These are phyloP conservation scores for Aurelia aurita complex sp. Pacific DNA, from an alignment of 30 jellyfish, hydroid and myxozoan genomes.

Conservation along the genomic window DNA sequence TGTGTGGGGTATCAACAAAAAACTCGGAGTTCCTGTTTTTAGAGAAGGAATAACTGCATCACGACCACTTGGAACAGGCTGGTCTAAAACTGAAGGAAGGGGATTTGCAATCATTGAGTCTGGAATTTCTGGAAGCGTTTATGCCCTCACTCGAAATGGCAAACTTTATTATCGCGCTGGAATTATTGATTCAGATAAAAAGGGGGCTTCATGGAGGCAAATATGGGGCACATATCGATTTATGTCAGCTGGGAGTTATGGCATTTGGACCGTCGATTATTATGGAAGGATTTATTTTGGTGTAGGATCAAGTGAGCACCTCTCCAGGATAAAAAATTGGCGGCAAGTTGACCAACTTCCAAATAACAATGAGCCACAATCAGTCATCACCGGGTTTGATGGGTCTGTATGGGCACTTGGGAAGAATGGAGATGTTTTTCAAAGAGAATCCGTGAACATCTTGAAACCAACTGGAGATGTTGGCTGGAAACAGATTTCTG, in stretches of 20 bases:
- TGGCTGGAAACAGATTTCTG: slow-evolving; percentile 65
- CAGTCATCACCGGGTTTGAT: slow-evolving; percentile 83
- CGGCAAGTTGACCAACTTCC: slow-evolving; percentile 35
- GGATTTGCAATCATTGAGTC: slow-evolving; percentile 58
- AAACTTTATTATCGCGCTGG: slow-evolving; percentile 65
- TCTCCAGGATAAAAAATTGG: slow-evolving; percentile 47
- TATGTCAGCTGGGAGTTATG: slow-evolving; percentile 86
- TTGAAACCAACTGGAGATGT: slow-evolving; percentile 76
- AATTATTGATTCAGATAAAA: slow-evolving; percentile 7
- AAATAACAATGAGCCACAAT: slow-evolving; percentile 11
- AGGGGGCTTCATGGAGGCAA: slow-evolving; percentile 63
- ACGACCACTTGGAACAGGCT: slow-evolving; percentile 61
- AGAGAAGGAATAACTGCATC: slow-evolving; percentile 70
- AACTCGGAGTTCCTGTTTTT: slow-evolving; percentile 47
- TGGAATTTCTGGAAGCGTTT: slow-evolving; percentile 63
- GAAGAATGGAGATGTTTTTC: slow-evolving; percentile 48
- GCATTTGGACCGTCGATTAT: slow-evolving; percentile 76
- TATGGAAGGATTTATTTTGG: slow-evolving; percentile 58
- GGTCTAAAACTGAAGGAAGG: slow-evolving; percentile 66
- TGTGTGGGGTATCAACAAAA: slow-evolving; percentile 83
- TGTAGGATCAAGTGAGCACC: slow-evolving; percentile 28
- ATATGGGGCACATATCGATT: slow-evolving; percentile 48
- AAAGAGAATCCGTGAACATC: slow-evolving; percentile 48
- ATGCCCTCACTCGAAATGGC: slow-evolving; percentile 41
- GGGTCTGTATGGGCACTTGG: slow-evolving; percentile 93